These are phyloP conservation scores for Hemichromis elongatus DNA, from an alignment of 2,113 vertebrate species.

Conservation along the genomic window DNA sequence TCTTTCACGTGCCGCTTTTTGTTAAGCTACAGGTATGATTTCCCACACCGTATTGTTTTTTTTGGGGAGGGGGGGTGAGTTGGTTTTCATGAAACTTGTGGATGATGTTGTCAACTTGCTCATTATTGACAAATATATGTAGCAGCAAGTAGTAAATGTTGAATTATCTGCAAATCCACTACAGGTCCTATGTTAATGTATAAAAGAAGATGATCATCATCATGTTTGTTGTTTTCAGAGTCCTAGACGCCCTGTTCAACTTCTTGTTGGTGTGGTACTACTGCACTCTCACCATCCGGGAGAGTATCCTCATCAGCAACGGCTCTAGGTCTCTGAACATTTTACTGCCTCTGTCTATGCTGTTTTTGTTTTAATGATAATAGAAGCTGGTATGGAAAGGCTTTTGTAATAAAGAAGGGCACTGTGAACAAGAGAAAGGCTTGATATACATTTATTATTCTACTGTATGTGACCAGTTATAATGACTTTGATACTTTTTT, in stretches of 20 bases:
- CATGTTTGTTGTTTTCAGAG: constrained; percentile 42
- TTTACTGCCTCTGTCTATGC: not conserved
- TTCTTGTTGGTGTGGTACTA: constrained; percentile 98
- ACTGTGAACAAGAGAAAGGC: not conserved
- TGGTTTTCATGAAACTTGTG: not conserved
- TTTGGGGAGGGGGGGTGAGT: too few relatives aligned
- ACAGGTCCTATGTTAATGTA: not conserved
- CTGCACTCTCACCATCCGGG: constrained; percentile 95
- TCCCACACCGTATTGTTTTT: not conserved
- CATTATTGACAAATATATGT: not conserved
- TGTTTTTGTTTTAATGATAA: not conserved
- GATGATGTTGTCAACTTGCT: not conserved
- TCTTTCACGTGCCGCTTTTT: constrained; percentile 91
- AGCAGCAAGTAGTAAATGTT: not conserved
- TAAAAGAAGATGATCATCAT: not conserved
- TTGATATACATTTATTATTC: too few relatives aligned
- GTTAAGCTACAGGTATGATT: constrained; percentile 85
- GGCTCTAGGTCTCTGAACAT: constrained; percentile 81
- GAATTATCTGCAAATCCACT: not conserved
- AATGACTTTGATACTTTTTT: not conserved
- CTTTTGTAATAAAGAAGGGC: not conserved
- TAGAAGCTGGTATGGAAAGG: not conserved
- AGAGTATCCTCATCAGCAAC: constrained; percentile 94
- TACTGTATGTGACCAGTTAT: not conserved
- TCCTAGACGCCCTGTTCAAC: constrained; percentile 87